A percentile compares a stretch with the other conserved stretches of the same genome.
Conservation (phyloP, 2,113 vertebrate species). For the Cervus canadensis region DNA sequence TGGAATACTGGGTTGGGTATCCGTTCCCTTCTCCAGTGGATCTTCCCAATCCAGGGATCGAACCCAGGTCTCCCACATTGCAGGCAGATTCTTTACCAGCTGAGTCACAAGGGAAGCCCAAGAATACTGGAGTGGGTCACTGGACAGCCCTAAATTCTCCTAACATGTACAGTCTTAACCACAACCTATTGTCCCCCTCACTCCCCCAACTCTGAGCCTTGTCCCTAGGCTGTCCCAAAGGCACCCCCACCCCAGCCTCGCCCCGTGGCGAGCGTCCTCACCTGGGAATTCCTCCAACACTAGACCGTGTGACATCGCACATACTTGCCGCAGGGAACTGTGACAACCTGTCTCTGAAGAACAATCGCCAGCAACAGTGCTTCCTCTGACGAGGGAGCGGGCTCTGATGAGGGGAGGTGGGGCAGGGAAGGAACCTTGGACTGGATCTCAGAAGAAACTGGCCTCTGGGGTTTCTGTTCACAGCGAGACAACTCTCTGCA, state of each 20-base stretch:
- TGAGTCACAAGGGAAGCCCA: not conserved
- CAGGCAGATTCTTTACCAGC: not conserved
- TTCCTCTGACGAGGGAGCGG: not conserved
- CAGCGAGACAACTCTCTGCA: not conserved
- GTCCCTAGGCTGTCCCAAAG: too few species aligned
- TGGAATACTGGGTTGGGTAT: not conserved
- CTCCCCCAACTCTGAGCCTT: not conserved
- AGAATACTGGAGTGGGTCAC: not conserved
- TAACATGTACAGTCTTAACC: not conserved
- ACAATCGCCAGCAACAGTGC: too few species aligned
- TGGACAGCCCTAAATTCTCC: not conserved
- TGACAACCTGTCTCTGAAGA: not conserved
- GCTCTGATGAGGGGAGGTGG: not conserved
- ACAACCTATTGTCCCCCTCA: not conserved
- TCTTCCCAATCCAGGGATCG: not conserved
- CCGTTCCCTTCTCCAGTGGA: not conserved
- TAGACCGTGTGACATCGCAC: too few species aligned
- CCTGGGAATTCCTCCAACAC: not conserved
- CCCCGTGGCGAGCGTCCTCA: not conserved
- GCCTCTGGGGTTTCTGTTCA: not conserved
- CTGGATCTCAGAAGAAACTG: not conserved
- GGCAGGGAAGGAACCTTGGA: too few species aligned
- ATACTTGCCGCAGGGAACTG: not conserved
- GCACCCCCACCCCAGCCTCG: not conserved
- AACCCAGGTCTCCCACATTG: not conserved